phyloP scores from a whole-genome alignment of 2,888 invertebrate species.

The Tachina grossa region DNA sequence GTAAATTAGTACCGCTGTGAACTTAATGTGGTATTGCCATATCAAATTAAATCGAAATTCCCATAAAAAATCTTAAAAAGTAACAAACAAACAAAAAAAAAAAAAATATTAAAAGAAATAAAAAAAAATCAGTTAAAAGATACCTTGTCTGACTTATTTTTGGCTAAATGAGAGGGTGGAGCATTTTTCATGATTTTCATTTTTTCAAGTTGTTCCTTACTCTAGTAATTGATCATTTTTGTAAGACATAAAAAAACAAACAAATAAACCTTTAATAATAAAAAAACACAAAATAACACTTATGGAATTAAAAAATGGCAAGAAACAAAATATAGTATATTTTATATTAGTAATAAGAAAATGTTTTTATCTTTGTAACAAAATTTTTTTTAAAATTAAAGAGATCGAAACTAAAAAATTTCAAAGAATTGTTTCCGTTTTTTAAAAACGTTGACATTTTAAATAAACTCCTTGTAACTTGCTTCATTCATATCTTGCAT shows the following conservation, averaged over 20 bases:
- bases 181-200: slow-evolving; percentile 92
- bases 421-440: background rate
- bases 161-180: slow-evolving; percentile 92
- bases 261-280: slow-evolving; percentile 38
- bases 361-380: slow-evolving; percentile 36
- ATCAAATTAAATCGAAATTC: background rate
- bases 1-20: too few relatives aligned
- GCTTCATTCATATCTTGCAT: slow-evolving; percentile 3
- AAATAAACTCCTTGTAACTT: slow-evolving; percentile 17
- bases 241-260: slow-evolving; percentile 63
- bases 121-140: slow-evolving; percentile 72
- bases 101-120: slow-evolving; percentile 28
- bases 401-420: background rate
- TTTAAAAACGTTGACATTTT: background rate
- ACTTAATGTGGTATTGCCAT: too few relatives aligned
- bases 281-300: slow-evolving; percentile 37
- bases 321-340: slow-evolving; percentile 36
- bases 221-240: slow-evolving; percentile 83
- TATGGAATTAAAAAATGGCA: slow-evolving; percentile 13
- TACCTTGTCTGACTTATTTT: slow-evolving; percentile 94
- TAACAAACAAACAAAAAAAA: slow-evolving; percentile 6
- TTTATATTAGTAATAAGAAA: slow-evolving; percentile 21
- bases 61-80: slow-evolving; percentile 18
- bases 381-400: slow-evolving; percentile 4
- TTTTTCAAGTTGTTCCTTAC: slow-evolving; percentile 84